Evolutionary conservation across 1,140 invertebrate genomes (phyloP).

Genomic region (Brachionus koreanus): DNA sequence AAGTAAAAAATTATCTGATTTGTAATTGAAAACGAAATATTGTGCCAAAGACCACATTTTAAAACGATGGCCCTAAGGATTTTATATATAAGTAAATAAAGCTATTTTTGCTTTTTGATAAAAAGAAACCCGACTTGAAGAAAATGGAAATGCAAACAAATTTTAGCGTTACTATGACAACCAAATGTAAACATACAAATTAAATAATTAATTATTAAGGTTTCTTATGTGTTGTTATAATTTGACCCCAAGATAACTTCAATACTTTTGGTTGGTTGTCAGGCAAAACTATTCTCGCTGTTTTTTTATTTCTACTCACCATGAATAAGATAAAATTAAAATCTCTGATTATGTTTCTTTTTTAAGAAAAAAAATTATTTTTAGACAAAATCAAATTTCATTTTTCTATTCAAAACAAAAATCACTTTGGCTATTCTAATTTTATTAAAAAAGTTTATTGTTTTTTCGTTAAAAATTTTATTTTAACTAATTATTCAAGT

Average conservation of each 20-base stretch:
- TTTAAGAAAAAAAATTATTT: not conserved
- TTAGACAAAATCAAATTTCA: not conserved
- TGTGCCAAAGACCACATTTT: not conserved
- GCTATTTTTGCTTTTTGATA: not conserved
- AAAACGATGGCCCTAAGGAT: not conserved
- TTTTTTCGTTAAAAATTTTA: not conserved
- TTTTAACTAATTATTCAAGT: not conserved
- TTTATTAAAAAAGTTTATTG: not conserved
- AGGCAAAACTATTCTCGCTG: not conserved
- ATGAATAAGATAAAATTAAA: not conserved
- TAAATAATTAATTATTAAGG: not conserved
- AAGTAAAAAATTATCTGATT: not conserved
- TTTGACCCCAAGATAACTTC: not conserved
- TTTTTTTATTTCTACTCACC: not conserved
- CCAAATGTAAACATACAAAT: conserved; percentile 35
- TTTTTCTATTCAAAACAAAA: not conserved
- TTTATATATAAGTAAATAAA: not conserved
- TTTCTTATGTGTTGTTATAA: not conserved
- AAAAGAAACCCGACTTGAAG: not conserved
- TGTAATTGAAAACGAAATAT: not conserved
- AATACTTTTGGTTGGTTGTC: not conserved
- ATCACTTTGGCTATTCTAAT: not conserved
- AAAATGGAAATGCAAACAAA: conserved; percentile 5
- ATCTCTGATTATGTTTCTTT: not conserved
- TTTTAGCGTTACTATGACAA: not conserved